These are phyloP conservation scores for Catharus bicknelli DNA, from an alignment of 2,113 vertebrate species.

Conservation along the genomic window DNA sequence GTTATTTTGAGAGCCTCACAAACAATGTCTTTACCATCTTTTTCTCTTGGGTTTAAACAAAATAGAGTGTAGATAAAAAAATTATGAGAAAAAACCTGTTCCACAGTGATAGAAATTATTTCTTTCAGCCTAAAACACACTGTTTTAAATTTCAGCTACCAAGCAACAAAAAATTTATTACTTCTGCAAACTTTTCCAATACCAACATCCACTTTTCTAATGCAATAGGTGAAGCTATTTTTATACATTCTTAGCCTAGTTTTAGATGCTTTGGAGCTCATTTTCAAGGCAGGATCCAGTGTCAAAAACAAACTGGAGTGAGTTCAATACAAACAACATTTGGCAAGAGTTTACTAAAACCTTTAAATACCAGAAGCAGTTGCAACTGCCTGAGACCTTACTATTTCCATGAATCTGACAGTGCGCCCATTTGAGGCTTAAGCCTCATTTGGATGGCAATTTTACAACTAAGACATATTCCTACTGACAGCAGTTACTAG, in stretches of 20 bases:
- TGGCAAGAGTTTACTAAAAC: background rate
- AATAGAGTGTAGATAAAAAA: background rate
- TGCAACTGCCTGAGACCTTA: background rate
- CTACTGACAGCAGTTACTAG: slow-evolving; percentile 5
- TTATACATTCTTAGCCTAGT: background rate
- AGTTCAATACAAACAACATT: background rate
- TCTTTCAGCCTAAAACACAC: background rate
- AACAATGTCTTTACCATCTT: background rate
- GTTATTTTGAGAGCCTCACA: background rate
- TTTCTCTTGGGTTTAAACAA: background rate
- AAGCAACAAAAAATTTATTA: background rate
- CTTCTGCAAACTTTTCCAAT: background rate
- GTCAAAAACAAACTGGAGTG: background rate
- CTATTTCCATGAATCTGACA: background rate
- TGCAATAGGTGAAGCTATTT: background rate
- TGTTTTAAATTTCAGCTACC: background rate
- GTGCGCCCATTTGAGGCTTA: background rate
- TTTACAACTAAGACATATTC: background rate
- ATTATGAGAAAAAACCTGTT: background rate
- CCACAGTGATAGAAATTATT: background rate
- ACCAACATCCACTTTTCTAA: background rate
- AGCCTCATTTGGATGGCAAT: background rate
- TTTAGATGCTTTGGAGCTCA: background rate
- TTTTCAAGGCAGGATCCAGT: background rate
- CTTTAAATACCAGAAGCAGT: background rate